These are phyloP conservation scores for Synanthedon tipuliformis DNA, from an alignment of 2,888 invertebrate species.

Conservation along the genomic window DNA sequence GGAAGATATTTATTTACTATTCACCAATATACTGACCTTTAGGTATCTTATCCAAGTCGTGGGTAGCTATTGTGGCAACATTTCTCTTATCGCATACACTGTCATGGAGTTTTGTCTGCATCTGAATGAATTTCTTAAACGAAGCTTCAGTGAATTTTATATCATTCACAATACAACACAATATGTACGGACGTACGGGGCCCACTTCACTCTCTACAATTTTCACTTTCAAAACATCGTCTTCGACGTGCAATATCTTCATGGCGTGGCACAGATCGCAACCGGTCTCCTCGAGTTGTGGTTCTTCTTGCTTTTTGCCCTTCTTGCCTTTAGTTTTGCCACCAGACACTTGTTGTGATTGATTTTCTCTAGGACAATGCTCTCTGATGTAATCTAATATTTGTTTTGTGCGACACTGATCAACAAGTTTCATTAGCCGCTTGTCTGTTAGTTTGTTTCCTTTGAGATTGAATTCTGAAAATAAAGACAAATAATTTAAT, in stretches of 20 bases:
- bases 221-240: slow-evolving; percentile 59
- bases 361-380: slow-evolving; percentile 65
- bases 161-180: slow-evolving; percentile 78
- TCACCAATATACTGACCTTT: slow-evolving; percentile 41
- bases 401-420: slow-evolving; percentile 80
- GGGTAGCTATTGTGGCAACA: slow-evolving; percentile 85
- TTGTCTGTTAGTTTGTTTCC: slow-evolving; percentile 81
- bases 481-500: background rate
- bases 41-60: slow-evolving; percentile 76
- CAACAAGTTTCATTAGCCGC: slow-evolving; percentile 78
- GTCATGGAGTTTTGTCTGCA: slow-evolving; percentile 83
- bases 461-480: slow-evolving; percentile 77
- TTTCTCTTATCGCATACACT: slow-evolving; percentile 82
- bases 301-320: slow-evolving; percentile 48
- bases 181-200: slow-evolving; percentile 75
- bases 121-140: slow-evolving; percentile 82
- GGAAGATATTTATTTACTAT: no score
- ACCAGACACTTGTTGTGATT: slow-evolving; percentile 20
- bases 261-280: slow-evolving; percentile 45
- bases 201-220: slow-evolving; percentile 69
- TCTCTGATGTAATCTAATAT: slow-evolving; percentile 81
- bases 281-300: slow-evolving; percentile 27
- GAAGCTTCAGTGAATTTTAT: slow-evolving; percentile 71
- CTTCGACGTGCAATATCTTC: slow-evolving; percentile 59
- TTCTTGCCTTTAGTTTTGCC: slow-evolving; percentile 47